Evolutionary conservation across 2,888 invertebrate species (phyloP).

Genomic region (Saturnia pavonia): DNA sequence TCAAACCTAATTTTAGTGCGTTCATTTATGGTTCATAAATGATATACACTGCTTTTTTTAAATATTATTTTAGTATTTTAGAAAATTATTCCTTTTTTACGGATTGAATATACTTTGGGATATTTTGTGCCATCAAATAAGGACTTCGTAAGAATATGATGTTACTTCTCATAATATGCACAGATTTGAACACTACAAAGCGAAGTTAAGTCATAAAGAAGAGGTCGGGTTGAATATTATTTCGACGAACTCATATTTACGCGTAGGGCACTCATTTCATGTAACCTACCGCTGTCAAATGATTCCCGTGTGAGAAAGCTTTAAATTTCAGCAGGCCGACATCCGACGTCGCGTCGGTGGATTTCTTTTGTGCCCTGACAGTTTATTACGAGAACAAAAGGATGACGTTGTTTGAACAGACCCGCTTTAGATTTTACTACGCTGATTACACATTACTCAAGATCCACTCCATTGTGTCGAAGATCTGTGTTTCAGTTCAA

Average conservation of each 20-base stretch:
- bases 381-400: constrained; percentile 76
- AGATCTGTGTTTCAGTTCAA: constrained; percentile 59
- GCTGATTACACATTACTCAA: constrained; percentile 69
- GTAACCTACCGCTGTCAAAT: constrained; percentile 37
- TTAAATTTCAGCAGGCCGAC: constrained; percentile 63
- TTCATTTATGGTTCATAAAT: no score
- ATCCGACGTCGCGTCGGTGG: constrained; percentile 63
- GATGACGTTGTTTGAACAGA: constrained; percentile 64
- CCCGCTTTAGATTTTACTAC: constrained; percentile 69
- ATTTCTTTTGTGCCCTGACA: constrained; percentile 70
- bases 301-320: constrained; percentile 31
- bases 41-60: background rate
- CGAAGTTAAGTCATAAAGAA: background rate
- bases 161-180: background rate
- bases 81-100: background rate
- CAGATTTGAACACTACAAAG: constrained; percentile 7
- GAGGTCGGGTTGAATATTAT: background rate
- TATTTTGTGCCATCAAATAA: background rate
- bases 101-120: background rate
- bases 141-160: background rate
- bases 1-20: no score
- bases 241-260: constrained; percentile 17
- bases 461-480: constrained; percentile 61
- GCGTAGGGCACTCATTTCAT: constrained; percentile 47
- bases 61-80: background rate